phyloP scores from a whole-genome alignment of 2,113 vertebrate species.

The Pteropus alecto region DNA sequence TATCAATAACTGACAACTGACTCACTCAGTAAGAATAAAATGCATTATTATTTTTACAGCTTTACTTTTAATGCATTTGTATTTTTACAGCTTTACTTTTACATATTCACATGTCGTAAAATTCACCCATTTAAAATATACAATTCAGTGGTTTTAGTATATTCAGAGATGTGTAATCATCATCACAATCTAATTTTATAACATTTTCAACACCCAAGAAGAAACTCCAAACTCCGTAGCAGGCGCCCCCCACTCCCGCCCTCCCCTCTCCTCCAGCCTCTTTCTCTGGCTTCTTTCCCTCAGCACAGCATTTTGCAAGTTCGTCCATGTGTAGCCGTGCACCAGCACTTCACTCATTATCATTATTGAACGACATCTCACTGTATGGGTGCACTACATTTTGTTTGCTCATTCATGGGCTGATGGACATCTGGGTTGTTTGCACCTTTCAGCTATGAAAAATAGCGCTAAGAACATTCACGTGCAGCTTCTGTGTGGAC shows the following conservation, averaged over 20 bases:
- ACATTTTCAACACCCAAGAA: background rate
- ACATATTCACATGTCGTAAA: background rate
- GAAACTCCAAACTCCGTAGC: background rate
- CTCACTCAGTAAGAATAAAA: background rate
- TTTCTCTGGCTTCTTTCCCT: background rate
- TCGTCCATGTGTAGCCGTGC: background rate
- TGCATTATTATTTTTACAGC: background rate
- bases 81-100: background rate
- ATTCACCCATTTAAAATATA: background rate
- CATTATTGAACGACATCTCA: too few species aligned
- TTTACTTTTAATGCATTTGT: background rate
- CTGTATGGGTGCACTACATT: background rate
- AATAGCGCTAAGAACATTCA: background rate
- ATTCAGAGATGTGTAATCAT: background rate
- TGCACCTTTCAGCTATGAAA: background rate
- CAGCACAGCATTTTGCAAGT: background rate
- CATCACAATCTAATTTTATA: background rate
- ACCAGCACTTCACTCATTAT: background rate
- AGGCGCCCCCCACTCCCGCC: background rate
- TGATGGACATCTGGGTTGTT: background rate
- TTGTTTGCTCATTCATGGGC: background rate
- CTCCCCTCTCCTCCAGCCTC: background rate
- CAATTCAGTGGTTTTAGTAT: background rate
- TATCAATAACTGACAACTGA: background rate
- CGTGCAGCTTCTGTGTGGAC: background rate